Percentiles rank a stretch among this genome's conserved stretches.
Evolutionary conservation across 2,888 invertebrate species (phyloP).

Genomic region (Prosopocoilus inquinatus): DNA sequence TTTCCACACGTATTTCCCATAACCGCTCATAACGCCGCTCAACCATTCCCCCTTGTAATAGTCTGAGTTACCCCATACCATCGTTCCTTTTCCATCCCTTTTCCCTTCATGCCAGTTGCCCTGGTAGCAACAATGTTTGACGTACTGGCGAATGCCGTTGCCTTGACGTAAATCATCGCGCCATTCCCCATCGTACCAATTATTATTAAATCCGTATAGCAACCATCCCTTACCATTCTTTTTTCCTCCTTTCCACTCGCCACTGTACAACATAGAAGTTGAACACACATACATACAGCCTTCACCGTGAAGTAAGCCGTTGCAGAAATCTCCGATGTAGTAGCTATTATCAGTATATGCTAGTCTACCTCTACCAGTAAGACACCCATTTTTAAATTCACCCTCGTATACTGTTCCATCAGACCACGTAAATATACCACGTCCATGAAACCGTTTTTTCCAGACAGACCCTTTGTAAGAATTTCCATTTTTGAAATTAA

Average conservation of each 20-base stretch:
- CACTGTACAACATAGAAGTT: constrained; percentile 43
- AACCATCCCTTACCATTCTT: constrained; percentile 49
- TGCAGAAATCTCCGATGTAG: constrained; percentile 59
- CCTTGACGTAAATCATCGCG: constrained; percentile 51
- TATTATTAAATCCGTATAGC: constrained; percentile 36
- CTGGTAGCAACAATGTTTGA: constrained; percentile 56
- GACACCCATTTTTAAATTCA: constrained; percentile 56
- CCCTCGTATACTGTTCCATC: constrained; percentile 62
- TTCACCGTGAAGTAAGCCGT: constrained; percentile 54
- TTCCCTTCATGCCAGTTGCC: constrained; percentile 57
- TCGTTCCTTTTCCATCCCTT: constrained; percentile 58
- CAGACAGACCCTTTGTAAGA: constrained; percentile 56
- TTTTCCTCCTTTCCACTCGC: constrained; percentile 47
- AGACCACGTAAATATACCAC: constrained; percentile 58
- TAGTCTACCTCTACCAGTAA: constrained; percentile 56
- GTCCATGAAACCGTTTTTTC: constrained; percentile 59
- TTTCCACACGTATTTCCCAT: constrained; percentile 61
- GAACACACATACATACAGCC: constrained; percentile 40
- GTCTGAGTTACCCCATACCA: constrained; percentile 62
- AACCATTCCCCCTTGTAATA: constrained; percentile 62
- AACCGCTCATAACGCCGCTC: constrained; percentile 57
- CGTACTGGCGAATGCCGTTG: constrained; percentile 55
- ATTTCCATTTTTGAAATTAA: constrained; percentile 59
- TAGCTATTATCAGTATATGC: constrained; percentile 57
- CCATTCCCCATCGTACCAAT: constrained; percentile 53